Conservation (phyloP, 2,797 vertebrate genomes). For the Pagetopsis macropterus region DNA sequence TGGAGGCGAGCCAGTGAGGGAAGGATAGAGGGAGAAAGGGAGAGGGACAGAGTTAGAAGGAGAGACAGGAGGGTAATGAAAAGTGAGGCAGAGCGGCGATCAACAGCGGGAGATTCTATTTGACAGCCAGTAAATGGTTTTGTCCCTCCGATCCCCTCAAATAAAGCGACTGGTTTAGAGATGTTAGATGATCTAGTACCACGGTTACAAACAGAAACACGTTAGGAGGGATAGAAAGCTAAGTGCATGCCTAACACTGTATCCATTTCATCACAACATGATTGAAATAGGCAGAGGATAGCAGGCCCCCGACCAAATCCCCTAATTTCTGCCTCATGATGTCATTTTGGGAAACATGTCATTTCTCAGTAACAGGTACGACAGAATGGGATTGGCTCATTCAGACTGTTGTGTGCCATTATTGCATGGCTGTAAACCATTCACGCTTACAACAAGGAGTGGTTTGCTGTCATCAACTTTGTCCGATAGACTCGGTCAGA, state of each 20-base stretch:
- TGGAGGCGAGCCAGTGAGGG: slow-evolving; percentile 76
- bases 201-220: slow-evolving; percentile 50
- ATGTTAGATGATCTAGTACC: slow-evolving; percentile 35
- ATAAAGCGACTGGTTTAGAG: slow-evolving; percentile 61
- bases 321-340: slow-evolving; percentile 76
- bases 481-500: slow-evolving; percentile 31
- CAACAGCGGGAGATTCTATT: slow-evolving; percentile 60
- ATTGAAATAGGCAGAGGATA: slow-evolving; percentile 74
- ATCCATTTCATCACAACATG: slow-evolving; percentile 78
- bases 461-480: slow-evolving; percentile 23
- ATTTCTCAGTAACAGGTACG: slow-evolving; percentile 71
- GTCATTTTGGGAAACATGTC: slow-evolving; percentile 72
- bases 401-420: slow-evolving; percentile 44
- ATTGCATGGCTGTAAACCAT: slow-evolving; percentile 54
- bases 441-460: slow-evolving; percentile 24
- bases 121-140: slow-evolving; percentile 64
- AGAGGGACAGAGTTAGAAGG: slow-evolving; percentile 41
- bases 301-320: slow-evolving; percentile 66
- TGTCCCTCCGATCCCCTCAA: slow-evolving; percentile 62
- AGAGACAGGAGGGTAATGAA: slow-evolving; percentile 41
- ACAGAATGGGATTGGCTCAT: slow-evolving; percentile 47
- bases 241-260: slow-evolving; percentile 72
- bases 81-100: slow-evolving; percentile 41
- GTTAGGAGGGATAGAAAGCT: slow-evolving; percentile 35
- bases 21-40: slow-evolving; percentile 31